Evolutionary conservation across 2,888 invertebrate species (phyloP).

Genomic region (Tubulanus polymorphus): DNA sequence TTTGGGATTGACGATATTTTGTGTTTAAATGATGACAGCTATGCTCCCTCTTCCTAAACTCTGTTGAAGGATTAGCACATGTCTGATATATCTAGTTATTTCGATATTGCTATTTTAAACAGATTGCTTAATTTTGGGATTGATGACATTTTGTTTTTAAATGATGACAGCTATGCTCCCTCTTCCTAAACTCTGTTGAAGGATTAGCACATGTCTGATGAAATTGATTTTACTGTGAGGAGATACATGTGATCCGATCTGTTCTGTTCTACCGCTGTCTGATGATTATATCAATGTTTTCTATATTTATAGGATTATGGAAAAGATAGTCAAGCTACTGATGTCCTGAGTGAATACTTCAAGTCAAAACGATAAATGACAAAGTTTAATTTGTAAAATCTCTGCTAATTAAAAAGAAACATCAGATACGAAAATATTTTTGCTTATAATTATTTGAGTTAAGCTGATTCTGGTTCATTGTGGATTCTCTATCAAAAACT

Average conservation of each 20-base stretch:
- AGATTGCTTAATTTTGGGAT: slow-evolving; percentile 1
- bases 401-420: no score
- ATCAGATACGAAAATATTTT: no score
- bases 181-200: slow-evolving; percentile 12
- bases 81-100: neutral
- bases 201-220: neutral
- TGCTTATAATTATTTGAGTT: no score
- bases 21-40: slow-evolving; percentile 14
- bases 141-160: neutral
- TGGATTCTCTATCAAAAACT: no score
- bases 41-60: slow-evolving; percentile 22
- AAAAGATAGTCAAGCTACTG: slow-evolving; percentile 92
- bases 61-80: neutral
- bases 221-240: neutral
- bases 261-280: neutral
- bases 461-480: no score
- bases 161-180: slow-evolving; percentile 23
- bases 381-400: neutral
- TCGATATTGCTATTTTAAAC: neutral
- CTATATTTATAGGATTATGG: slow-evolving; percentile 79
- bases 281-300: neutral
- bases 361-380: slow-evolving; percentile 55
- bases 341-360: slow-evolving; percentile 91
- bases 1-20: slow-evolving; percentile 2
- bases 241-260: neutral